Evolutionary conservation across 2,797 vertebrate genomes (phyloP).

Genomic region (Chiroxiphia lanceolata): DNA sequence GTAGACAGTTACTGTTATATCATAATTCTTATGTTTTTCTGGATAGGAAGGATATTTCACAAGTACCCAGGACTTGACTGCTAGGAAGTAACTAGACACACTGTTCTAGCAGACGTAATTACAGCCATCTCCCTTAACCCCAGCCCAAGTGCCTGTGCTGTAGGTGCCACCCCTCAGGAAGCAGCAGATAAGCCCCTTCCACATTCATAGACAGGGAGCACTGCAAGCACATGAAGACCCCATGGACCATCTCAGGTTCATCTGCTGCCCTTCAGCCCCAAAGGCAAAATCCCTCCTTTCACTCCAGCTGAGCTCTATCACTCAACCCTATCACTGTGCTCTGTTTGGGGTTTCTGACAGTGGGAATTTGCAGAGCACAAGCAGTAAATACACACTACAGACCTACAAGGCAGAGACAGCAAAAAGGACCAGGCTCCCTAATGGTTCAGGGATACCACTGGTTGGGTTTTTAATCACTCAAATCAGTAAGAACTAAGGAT

Average conservation of each 20-base stretch:
- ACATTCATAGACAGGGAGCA: not conserved
- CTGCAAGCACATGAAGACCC: not conserved
- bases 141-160: not conserved
- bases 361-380: not conserved
- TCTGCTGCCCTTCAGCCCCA: not conserved
- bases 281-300: not conserved
- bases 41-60: not conserved
- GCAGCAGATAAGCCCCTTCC: not conserved
- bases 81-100: not conserved
- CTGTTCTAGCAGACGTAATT: not conserved
- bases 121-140: not conserved
- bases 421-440: not conserved
- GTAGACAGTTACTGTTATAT: not conserved
- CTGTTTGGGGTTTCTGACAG: not conserved
- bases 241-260: not conserved
- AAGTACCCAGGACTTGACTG: not conserved
- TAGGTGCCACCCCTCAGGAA: not conserved
- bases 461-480: not conserved
- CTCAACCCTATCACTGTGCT: not conserved
- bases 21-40: not conserved
- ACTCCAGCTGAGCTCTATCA: not conserved
- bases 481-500: not conserved
- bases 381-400: not conserved
- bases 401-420: not conserved
- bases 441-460: not conserved